Evolutionary conservation across 2,797 vertebrate species (phyloP).

Genomic region (Anisognathus igniventris): DNA sequence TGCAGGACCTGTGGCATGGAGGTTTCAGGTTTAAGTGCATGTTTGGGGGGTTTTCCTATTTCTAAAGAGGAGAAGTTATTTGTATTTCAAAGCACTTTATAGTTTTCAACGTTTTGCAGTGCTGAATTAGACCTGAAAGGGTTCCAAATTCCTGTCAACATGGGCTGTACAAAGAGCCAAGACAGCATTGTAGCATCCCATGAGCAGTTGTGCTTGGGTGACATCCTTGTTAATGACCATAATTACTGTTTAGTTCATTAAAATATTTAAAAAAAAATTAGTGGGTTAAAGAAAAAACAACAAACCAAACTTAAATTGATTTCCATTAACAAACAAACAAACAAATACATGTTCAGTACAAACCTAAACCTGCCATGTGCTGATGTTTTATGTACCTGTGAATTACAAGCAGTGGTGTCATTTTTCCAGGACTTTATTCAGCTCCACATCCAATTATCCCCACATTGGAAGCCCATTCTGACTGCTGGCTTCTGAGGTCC

Average conservation of each 20-base stretch:
- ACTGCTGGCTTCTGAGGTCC: constrained; percentile 12
- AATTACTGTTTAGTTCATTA: constrained; percentile 25
- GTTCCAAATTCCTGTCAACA: constrained; percentile 24
- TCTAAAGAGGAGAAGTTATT: constrained; percentile 48
- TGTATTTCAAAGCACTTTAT: constrained; percentile 69
- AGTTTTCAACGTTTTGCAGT: constrained; percentile 46
- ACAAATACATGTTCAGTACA: not conserved
- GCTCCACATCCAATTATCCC: constrained; percentile 4
- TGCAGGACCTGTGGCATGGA: constrained; percentile 34
- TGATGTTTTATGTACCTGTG: constrained; percentile 21
- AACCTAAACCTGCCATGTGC: constrained; percentile 51
- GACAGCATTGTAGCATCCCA: not conserved
- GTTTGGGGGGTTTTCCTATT: constrained; percentile 57
- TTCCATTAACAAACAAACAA: not conserved
- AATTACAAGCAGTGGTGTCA: constrained; percentile 5
- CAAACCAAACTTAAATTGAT: not conserved
- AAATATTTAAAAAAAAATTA: not conserved
- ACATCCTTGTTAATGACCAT: constrained; percentile 14
- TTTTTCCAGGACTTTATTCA: constrained; percentile 34
- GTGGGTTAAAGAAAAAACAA: not conserved
- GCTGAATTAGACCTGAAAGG: constrained; percentile 33
- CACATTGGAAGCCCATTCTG: constrained; percentile 8
- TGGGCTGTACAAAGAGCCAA: not conserved
- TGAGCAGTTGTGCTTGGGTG: constrained; percentile 31
- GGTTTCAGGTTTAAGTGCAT: constrained; percentile 70